phyloP scores from a whole-genome alignment of 2,113 vertebrate species.

The Puffinus mauretanicus region DNA sequence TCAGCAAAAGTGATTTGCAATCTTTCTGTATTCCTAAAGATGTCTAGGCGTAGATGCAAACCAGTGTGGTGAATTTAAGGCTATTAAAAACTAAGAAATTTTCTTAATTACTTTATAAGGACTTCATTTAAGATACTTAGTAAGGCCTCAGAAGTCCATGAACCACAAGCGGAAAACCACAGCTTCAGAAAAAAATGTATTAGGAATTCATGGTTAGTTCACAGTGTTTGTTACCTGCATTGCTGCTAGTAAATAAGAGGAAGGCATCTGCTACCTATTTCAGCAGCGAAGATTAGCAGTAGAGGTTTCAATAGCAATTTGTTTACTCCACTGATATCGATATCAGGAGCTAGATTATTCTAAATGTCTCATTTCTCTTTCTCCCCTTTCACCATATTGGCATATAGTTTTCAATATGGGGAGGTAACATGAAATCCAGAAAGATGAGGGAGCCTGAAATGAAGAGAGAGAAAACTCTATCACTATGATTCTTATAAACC shows the following conservation, averaged over 20 bases:
- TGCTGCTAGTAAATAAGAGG: not conserved
- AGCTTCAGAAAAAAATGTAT: not conserved
- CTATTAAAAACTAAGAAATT: not conserved
- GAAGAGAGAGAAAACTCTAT: not conserved
- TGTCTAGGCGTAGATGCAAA: not conserved
- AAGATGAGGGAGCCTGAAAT: not conserved
- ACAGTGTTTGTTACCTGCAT: not conserved
- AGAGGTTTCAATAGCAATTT: not conserved
- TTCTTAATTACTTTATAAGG: not conserved
- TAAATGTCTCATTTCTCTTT: not conserved
- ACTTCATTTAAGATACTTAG: not conserved
- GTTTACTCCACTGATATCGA: not conserved
- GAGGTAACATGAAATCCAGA: not conserved
- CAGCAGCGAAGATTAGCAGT: not conserved
- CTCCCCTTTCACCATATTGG: not conserved
- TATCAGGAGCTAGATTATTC: not conserved
- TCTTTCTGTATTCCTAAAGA: not conserved
- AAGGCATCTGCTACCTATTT: not conserved
- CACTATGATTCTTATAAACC: rapidly evolving
- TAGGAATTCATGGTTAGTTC: not conserved
- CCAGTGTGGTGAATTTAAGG: not conserved
- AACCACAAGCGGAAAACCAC: not conserved
- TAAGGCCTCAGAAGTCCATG: not conserved
- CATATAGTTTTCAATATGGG: not conserved
- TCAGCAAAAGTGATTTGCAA: not conserved